Evolutionary conservation across 2,797 vertebrate genomes (phyloP).

Genomic region (Sebastes oblongus): DNA sequence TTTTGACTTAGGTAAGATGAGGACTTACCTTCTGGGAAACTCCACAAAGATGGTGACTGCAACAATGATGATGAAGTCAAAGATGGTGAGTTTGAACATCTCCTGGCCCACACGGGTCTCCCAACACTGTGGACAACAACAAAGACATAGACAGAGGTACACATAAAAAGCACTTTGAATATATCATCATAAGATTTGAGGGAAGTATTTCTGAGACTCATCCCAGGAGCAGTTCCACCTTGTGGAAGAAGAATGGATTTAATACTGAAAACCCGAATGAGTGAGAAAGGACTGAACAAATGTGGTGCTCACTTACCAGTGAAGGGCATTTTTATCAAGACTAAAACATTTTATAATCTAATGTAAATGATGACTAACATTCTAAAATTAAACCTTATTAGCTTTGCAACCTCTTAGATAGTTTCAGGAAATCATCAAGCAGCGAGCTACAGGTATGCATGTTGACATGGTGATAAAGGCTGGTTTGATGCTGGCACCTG

Average conservation of each 20-base stretch:
- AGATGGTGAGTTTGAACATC: constrained; percentile 98
- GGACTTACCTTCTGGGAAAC: constrained; percentile 93
- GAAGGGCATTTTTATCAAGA: background rate
- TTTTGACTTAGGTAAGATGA: background rate
- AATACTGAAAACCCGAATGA: background rate
- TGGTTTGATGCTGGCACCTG: background rate
- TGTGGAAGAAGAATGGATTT: background rate
- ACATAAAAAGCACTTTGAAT: background rate
- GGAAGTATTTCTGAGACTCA: background rate
- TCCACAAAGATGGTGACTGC: constrained; percentile 88
- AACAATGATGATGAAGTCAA: constrained; percentile 92
- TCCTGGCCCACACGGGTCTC: constrained; percentile 95
- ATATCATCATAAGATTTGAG: background rate
- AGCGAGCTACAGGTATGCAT: background rate
- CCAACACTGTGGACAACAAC: constrained; percentile 87
- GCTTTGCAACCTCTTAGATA: background rate
- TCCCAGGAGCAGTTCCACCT: background rate
- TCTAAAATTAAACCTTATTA: background rate
- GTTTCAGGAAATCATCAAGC: background rate
- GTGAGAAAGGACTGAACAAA: background rate
- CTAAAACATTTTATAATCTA: background rate
- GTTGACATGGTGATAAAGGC: background rate
- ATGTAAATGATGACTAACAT: background rate
- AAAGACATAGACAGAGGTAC: background rate
- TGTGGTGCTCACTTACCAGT: background rate